Evolutionary conservation across 2,113 vertebrate species (phyloP).

Genomic region (Semicossyphus pulcher): DNA sequence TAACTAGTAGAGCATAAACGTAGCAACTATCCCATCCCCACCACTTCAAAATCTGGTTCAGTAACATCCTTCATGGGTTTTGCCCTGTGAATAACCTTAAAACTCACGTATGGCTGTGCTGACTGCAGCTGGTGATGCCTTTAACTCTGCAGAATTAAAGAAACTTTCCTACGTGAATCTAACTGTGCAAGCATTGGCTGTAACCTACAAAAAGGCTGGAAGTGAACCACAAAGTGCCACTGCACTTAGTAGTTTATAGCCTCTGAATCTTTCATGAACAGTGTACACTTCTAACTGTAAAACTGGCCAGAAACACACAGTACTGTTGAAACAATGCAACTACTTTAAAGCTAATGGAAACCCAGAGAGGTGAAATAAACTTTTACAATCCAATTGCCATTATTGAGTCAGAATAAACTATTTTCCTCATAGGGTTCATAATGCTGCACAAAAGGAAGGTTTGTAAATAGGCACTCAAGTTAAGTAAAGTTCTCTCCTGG

Average conservation of each 20-base stretch:
- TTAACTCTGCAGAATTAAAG: neutral
- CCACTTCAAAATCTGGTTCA: neutral
- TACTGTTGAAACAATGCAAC: constrained; percentile 9
- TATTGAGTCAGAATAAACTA: neutral
- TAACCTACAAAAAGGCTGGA: constrained; percentile 43
- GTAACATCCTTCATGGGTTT: neutral
- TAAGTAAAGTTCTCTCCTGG: constrained; percentile 8
- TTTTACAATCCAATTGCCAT: neutral
- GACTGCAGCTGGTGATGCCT: constrained; percentile 10
- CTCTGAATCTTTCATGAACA: constrained; percentile 75
- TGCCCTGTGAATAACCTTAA: constrained; percentile 11
- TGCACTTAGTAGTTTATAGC: constrained; percentile 67
- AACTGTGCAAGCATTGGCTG: neutral
- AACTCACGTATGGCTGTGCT: neutral
- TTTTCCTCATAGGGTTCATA: neutral
- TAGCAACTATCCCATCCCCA: neutral
- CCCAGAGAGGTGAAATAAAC: neutral
- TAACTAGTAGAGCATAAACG: neutral
- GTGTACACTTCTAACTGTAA: constrained; percentile 30
- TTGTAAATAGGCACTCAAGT: neutral
- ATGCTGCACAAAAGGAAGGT: neutral
- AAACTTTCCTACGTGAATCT: neutral
- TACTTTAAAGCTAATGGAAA: constrained; percentile 5
- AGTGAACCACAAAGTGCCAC: constrained; percentile 49
- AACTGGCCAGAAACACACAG: constrained; percentile 7